phyloP scores from a whole-genome alignment of 2,113 vertebrate species.

The Lontra canadensis region DNA sequence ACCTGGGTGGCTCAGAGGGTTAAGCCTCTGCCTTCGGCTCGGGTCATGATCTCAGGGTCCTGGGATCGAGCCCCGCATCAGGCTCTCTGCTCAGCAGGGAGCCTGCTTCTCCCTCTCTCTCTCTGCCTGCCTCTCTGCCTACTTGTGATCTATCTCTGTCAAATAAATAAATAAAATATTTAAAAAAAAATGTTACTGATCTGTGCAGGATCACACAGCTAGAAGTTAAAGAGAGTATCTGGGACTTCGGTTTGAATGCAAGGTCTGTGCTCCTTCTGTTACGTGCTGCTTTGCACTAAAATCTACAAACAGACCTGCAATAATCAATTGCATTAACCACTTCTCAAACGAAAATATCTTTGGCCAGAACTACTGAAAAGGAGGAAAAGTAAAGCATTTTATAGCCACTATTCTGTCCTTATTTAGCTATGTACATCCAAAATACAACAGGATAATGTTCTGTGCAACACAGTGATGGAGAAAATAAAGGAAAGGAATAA shows the following conservation, averaged over 20 bases:
- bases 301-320: background rate
- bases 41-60: too few species aligned
- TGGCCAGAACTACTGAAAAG: conserved; percentile 25
- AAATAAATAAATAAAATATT: too few species aligned
- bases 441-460: background rate
- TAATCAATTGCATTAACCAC: background rate
- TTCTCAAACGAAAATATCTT: conserved; percentile 28
- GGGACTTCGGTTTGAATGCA: background rate
- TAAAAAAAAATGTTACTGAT: background rate
- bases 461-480: background rate
- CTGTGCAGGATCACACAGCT: background rate
- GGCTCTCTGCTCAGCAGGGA: too few species aligned
- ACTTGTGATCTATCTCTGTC: too few species aligned
- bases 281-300: background rate
- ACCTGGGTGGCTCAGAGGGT: too few species aligned
- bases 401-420: background rate
- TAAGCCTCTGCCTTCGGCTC: too few species aligned
- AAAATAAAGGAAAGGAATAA: background rate
- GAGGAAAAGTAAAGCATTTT: conserved; percentile 19
- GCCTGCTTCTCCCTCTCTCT: too few species aligned
- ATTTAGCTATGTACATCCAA: background rate
- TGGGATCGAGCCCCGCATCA: too few species aligned
- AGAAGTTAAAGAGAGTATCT: background rate
- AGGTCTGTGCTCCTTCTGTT: background rate
- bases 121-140: too few species aligned